These are phyloP conservation scores for Acyrthosiphon pisum DNA, from an alignment of 1,140 invertebrate species.

Conservation along the genomic window DNA sequence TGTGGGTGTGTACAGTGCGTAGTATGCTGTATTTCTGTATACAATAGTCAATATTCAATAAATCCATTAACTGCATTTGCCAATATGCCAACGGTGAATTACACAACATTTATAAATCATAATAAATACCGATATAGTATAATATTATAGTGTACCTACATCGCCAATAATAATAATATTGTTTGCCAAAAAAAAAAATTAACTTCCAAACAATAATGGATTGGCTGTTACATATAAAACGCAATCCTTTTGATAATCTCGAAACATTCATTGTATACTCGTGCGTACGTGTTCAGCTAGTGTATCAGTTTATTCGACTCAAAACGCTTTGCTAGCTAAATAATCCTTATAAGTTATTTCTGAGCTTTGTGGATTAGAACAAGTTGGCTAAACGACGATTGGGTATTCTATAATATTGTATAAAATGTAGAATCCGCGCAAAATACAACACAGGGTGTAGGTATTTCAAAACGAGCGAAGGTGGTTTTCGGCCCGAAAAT, in stretches of 20 bases:
- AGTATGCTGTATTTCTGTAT: neutral
- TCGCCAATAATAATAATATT: neutral
- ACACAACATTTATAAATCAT: neutral
- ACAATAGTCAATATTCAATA: neutral
- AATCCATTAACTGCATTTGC: neutral
- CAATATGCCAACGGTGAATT: neutral
- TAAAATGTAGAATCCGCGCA: neutral
- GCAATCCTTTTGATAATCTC: constrained; percentile 5
- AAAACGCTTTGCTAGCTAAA: neutral
- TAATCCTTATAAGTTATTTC: constrained; percentile 18
- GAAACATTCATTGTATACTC: neutral
- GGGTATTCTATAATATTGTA: neutral
- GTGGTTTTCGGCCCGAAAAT: neutral
- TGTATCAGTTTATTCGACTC: constrained; percentile 3
- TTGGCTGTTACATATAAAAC: neutral
- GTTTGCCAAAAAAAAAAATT: neutral
- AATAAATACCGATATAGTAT: neutral
- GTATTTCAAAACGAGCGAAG: neutral
- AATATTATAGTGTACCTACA: neutral
- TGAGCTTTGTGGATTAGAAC: constrained; percentile 14
- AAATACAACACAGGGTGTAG: neutral
- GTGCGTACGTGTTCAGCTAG: neutral
- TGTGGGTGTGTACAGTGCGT: no score
- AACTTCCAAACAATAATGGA: neutral
- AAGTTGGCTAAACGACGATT: neutral